phyloP scores from a whole-genome alignment of 2,113 vertebrate genomes.

The Microtus ochrogaster region DNA sequence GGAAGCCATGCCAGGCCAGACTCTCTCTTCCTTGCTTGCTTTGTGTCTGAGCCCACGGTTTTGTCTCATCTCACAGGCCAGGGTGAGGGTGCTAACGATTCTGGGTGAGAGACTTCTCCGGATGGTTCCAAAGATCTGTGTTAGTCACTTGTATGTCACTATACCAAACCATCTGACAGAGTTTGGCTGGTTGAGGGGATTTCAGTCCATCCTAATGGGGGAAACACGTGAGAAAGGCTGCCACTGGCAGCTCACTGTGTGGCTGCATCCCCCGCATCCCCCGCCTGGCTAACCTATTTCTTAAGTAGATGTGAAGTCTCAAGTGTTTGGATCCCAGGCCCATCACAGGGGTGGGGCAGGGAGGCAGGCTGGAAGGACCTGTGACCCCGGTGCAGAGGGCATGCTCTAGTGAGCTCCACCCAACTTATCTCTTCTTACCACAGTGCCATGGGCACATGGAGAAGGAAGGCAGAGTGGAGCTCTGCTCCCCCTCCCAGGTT shows the following conservation, averaged over 20 bases:
- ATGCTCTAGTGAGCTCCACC: background rate
- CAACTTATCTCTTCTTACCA: background rate
- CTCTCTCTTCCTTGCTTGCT: background rate
- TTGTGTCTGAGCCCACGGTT: background rate
- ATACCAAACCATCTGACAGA: background rate
- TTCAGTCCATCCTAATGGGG: too few species aligned
- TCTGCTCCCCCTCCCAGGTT: too few species aligned
- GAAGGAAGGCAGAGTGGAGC: background rate
- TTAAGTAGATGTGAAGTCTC: background rate
- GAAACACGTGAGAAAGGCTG: background rate
- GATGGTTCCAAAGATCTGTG: background rate
- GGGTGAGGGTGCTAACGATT: background rate
- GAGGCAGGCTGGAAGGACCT: background rate
- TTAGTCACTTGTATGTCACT: background rate
- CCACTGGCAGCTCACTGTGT: background rate
- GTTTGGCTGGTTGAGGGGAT: background rate
- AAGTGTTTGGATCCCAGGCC: background rate
- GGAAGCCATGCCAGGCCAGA: background rate
- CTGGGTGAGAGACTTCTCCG: background rate
- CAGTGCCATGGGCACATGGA: rapidly evolving
- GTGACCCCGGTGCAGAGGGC: background rate
- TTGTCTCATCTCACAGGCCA: background rate
- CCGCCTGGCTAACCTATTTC: background rate
- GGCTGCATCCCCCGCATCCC: too few species aligned
- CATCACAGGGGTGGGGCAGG: background rate